Percentiles rank a stretch among this genome's conserved stretches.
These are phyloP conservation scores for Tetanocera ferruginea DNA, from an alignment of 2,888 invertebrate genomes.

Conservation along the genomic window DNA sequence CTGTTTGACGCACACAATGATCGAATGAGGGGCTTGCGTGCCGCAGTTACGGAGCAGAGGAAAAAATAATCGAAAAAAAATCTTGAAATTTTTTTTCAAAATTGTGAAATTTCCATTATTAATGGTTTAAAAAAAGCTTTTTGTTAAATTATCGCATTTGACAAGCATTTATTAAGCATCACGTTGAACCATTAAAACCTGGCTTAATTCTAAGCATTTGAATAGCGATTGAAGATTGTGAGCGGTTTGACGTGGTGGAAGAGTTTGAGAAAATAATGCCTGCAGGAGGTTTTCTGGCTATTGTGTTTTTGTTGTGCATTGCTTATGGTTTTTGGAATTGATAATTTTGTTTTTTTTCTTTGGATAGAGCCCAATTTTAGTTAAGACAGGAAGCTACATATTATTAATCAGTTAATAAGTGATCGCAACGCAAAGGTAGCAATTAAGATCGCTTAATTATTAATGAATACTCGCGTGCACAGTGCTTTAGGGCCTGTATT, in stretches of 20 bases:
- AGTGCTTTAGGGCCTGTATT: not conserved
- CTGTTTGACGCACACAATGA: slow-evolving; percentile 50
- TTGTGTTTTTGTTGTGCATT: slow-evolving; percentile 1
- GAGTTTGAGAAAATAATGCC: slow-evolving; percentile 11
- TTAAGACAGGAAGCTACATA: slow-evolving; percentile 62
- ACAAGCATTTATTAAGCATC: slow-evolving; percentile 62
- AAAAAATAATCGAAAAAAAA: not conserved
- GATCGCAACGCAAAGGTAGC: slow-evolving; percentile 19
- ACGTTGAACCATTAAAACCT: not conserved
- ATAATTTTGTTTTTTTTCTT: not conserved
- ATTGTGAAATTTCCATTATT: slow-evolving; percentile 63
- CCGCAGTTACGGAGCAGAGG: not conserved
- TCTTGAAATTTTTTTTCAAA: slow-evolving; percentile 42
- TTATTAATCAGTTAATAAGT: slow-evolving; percentile 58
- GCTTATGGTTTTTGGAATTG: not conserved
- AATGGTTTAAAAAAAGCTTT: slow-evolving; percentile 61
- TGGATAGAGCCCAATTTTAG: slow-evolving; percentile 43
- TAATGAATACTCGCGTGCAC: slow-evolving; percentile 18
- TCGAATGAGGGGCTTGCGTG: not conserved
- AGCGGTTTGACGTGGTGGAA: slow-evolving; percentile 18
- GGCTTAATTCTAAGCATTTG: not conserved
- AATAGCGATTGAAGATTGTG: slow-evolving; percentile 32
- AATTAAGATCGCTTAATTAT: slow-evolving; percentile 39
- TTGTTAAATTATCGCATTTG: slow-evolving; percentile 53
- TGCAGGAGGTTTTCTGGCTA: slow-evolving; percentile 28